Conservation (phyloP, 2,888 invertebrate species). For the Sthenelais limicola region DNA sequence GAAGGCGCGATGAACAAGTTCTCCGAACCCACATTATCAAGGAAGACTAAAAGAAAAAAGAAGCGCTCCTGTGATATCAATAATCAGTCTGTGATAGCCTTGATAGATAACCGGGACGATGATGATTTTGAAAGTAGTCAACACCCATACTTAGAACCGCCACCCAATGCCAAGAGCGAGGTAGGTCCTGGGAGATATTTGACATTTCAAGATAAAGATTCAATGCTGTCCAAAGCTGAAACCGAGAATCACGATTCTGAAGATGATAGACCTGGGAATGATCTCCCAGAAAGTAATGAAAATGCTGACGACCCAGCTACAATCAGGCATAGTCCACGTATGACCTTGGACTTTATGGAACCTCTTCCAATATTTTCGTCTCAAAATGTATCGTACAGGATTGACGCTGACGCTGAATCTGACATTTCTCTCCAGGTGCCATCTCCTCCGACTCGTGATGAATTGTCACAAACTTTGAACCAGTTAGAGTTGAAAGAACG, state of each 20-base stretch:
- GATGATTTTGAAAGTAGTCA: slow-evolving; percentile 40
- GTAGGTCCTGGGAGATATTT: no score
- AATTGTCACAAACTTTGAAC: slow-evolving; percentile 49
- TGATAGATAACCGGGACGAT: slow-evolving; percentile 20
- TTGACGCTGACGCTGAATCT: not conserved
- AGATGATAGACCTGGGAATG: no score
- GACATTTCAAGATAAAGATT: no score
- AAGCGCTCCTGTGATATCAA: not conserved
- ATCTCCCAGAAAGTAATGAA: no score
- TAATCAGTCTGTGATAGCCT: not conserved
- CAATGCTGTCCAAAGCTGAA: no score
- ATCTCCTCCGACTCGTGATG: slow-evolving; percentile 55
- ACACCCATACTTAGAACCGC: no score
- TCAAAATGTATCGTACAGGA: not conserved
- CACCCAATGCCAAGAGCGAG: no score
- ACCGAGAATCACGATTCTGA: no score
- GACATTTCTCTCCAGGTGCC: slow-evolving; percentile 43
- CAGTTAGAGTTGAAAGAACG: slow-evolving; percentile 45
- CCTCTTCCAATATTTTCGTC: not conserved
- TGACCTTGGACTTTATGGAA: no score
- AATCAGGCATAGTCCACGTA: no score
- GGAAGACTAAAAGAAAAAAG: slow-evolving; percentile 7
- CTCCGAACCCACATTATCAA: not conserved
- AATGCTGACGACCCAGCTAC: no score
- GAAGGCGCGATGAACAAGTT: not conserved